Conservation (phyloP, 2,113 vertebrate species). For the Hippocampus comes region DNA sequence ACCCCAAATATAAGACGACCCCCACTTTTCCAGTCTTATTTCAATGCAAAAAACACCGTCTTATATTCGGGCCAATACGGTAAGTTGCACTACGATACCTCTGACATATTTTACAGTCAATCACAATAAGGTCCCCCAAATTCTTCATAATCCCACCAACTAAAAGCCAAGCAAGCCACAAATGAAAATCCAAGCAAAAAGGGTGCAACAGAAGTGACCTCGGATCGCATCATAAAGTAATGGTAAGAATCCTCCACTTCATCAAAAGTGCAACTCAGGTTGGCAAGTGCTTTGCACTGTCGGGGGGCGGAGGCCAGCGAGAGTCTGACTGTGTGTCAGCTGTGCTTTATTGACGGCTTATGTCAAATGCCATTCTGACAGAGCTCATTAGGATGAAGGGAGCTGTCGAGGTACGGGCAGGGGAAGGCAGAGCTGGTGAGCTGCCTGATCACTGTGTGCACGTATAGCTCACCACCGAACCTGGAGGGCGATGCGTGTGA, state of each 20-base stretch:
- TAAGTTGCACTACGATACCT: no score
- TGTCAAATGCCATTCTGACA: constrained; percentile 77
- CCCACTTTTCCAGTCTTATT: no score
- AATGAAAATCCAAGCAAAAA: no score
- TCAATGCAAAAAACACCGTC: no score
- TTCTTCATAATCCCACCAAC: no score
- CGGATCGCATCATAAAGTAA: neutral
- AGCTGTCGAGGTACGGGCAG: constrained; percentile 62
- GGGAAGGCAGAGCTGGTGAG: constrained; percentile 59
- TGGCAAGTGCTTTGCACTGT: constrained; percentile 9
- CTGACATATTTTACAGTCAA: no score
- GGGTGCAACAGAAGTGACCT: neutral
- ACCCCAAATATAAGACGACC: no score
- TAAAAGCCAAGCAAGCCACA: no score
- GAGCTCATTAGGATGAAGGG: constrained; percentile 71
- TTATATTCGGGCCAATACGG: no score
- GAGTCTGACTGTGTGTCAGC: constrained; percentile 64
- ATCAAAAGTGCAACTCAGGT: constrained; percentile 16
- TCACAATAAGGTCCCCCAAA: no score
- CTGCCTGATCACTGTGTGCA: constrained; percentile 62
- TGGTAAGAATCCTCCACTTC: neutral
- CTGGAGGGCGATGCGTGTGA: constrained; percentile 67
- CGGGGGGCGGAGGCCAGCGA: constrained; percentile 13
- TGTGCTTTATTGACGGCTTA: constrained; percentile 69
- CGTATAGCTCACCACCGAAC: constrained; percentile 52